Percentiles rank a stretch among this genome's conserved stretches.
Conservation (phyloP, 2,888 invertebrate genomes). For the Automeris io region DNA sequence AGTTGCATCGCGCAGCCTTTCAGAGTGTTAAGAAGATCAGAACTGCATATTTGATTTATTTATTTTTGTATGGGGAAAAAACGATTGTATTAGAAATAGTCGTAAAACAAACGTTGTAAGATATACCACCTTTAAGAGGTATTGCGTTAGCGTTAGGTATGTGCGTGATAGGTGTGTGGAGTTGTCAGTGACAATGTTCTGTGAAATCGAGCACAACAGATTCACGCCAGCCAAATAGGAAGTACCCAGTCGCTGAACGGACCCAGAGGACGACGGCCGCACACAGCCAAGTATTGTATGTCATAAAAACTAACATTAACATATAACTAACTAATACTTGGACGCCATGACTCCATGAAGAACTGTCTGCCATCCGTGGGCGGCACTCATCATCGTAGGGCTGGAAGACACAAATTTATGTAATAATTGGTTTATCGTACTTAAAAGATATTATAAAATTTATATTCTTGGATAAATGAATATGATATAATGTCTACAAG, state of each 20-base stretch:
- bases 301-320: slow-evolving; percentile 98
- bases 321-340: slow-evolving; percentile 95
- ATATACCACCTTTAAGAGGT: no score
- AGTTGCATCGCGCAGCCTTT: no score
- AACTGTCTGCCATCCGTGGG: slow-evolving; percentile 91
- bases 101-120: no score
- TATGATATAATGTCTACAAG: no score
- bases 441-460: no score
- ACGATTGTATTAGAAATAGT: no score
- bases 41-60: no score
- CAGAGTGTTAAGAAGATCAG: no score
- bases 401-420: slow-evolving; percentile 63
- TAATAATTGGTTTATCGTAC: neutral
- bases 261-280: slow-evolving; percentile 89
- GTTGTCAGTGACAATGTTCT: slow-evolving; percentile 96
- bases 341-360: slow-evolving; percentile 91
- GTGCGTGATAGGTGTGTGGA: slow-evolving; percentile 17
- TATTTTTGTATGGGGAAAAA: no score
- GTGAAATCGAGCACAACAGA: slow-evolving; percentile 95
- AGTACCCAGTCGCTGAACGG: slow-evolving; percentile 95
- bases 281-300: slow-evolving; percentile 96
- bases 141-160: no score
- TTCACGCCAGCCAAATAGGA: slow-evolving; percentile 97
- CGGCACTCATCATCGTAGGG: slow-evolving; percentile 88
- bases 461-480: no score